Evolutionary conservation across 2,113 vertebrate species (phyloP), one percentile per base, ranked within the genome.

Genomic region (Macquaria australasica): DNA sequence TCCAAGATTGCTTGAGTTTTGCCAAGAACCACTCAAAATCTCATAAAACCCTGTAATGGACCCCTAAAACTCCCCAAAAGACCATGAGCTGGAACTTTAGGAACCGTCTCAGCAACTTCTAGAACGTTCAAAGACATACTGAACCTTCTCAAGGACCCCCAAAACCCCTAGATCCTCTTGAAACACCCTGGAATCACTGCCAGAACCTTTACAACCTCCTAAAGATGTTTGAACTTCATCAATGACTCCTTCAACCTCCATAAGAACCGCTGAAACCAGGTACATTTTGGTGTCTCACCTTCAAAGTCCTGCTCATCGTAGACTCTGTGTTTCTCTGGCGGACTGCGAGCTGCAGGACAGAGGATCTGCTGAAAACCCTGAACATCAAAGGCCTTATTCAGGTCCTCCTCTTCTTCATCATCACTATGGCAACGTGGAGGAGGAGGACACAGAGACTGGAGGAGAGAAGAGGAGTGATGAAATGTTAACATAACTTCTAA

Each of bases 331-430:
- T 75, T 83, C 53, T 87, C 85, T 0, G 77, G 82, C 0, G 81
- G 69, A 25, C 67, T 80, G 53, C 53, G 58, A 23, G 56, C 34
- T 50, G 74, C 45, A 1, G 87, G 87, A 37, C 4, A 0, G 6
- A 90, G 84, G 28, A 83, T 81, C 73, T 88, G 88, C 83, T 87
- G 87, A 8, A 87, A 84, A 64, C 76, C 55, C 51, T 66, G 77
- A 15, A 83, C 53, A 14, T 73, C 74, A 12, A 82, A 68, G 1
- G 50, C 76, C 16, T 86, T 66, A 64, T 89, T 89, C 64, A 87
- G 66, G 37, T 89, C 85, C 43, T 87, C 78, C 14, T 83, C 82
- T 18, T 88, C 85, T 18, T 90, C 88, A 45, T 89, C 88, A 21
- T 89, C 88, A 21, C 23, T 45, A 0, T 48, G 77, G 81, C 55